phyloP scores from a whole-genome alignment of 2,113 vertebrate genomes.

The Prionailurus bengalensis region DNA sequence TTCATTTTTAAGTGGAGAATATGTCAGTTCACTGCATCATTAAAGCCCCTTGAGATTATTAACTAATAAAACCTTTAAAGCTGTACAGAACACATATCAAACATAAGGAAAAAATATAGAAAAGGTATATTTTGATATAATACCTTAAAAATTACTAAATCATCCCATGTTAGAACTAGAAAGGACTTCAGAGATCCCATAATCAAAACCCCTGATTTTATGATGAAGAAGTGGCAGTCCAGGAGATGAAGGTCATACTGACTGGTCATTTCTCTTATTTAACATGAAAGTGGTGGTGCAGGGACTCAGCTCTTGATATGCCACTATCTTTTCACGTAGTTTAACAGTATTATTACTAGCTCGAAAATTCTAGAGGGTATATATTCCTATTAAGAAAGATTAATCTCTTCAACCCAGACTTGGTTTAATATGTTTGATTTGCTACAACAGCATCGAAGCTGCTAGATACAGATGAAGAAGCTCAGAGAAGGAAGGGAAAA shows the following conservation, averaged over 20 bases:
- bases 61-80: neutral
- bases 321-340: conserved; percentile 27
- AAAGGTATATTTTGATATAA: neutral
- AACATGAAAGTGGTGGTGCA: neutral
- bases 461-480: neutral
- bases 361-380: neutral
- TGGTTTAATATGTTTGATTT: neutral
- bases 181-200: neutral
- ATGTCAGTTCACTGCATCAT: neutral
- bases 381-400: neutral
- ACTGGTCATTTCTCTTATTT: neutral
- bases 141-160: conserved; percentile 10
- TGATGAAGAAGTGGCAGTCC: neutral
- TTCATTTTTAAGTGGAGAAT: conserved; percentile 33
- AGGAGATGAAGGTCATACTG: neutral
- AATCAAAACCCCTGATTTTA: neutral
- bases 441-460: neutral
- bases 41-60: conserved; percentile 20
- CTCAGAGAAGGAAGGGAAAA: neutral
- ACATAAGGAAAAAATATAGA: neutral
- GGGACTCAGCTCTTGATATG: neutral
- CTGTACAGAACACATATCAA: neutral
- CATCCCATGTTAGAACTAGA: neutral
- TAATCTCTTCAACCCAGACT: neutral
- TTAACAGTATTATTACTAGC: neutral